Conservation (phyloP, 35 echinoderm and acorn worm genomes). For the Ophioderma brevispina region DNA sequence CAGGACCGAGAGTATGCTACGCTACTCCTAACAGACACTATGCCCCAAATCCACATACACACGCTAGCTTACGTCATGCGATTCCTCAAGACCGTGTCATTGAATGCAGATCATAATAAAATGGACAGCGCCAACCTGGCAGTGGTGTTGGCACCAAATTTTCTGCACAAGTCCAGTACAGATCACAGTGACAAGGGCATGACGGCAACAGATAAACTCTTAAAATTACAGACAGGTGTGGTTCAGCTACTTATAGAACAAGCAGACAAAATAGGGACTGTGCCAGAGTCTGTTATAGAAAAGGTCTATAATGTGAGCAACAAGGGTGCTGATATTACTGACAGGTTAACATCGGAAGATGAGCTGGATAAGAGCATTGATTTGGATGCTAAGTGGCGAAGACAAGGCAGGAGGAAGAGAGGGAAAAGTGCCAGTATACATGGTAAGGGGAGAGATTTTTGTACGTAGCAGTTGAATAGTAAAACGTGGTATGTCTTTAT, state of each 20-base stretch:
- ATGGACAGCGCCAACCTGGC: conserved; percentile 91
- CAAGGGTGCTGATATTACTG: conserved; percentile 51
- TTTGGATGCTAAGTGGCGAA: conserved; percentile 48
- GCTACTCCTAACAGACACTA: conserved; percentile 45
- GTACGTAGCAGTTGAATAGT: too few species aligned
- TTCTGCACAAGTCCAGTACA: conserved; percentile 26
- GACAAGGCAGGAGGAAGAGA: conserved; percentile 51
- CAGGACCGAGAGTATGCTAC: conserved; percentile 46
- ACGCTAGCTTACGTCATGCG: conserved; percentile 69
- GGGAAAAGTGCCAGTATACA: conserved; percentile 80
- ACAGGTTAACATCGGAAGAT: conserved; percentile 91
- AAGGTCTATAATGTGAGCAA: conserved; percentile 57
- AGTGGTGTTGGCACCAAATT: conserved; percentile 75
- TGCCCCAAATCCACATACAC: conserved; percentile 58
- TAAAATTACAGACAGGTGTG: conserved; percentile 52
- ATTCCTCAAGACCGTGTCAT: conserved; percentile 72
- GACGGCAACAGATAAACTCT: conserved; percentile 63
- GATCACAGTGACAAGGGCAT: conserved; percentile 22
- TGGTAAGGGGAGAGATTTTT: conserved; percentile 46
- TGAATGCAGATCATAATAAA: conserved; percentile 63
- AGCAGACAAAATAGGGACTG: conserved; percentile 75
- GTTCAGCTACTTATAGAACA: conserved; percentile 74
- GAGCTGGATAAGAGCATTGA: conserved; percentile 90
- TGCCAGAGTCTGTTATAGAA: conserved; percentile 76
- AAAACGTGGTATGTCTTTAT: too few species aligned